A percentile compares a stretch with the other conserved stretches of the same genome.
Conservation (phyloP, 2,888 invertebrate species). For the Galerucella nymphaeae region DNA sequence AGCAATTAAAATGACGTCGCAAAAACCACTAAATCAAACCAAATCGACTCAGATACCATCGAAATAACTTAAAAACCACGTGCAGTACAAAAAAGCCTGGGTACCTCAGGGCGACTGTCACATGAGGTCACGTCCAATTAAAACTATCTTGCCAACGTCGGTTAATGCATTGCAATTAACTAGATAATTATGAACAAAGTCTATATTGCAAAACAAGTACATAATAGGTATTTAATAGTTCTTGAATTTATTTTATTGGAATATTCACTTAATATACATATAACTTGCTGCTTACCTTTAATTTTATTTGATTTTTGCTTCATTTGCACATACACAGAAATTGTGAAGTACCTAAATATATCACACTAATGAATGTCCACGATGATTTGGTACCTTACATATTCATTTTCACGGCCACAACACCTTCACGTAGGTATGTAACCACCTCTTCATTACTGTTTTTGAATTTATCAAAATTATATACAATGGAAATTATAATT, state of each 20-base stretch:
- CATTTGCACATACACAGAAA: constrained; percentile 5
- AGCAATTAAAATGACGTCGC: too few species aligned
- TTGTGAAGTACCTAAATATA: constrained; percentile 5
- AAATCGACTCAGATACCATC: too few species aligned
- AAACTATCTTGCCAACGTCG: neutral
- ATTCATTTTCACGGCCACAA: constrained; percentile 39
- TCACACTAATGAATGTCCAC: neutral
- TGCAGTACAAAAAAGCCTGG: too few species aligned
- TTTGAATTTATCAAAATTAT: constrained; percentile 19
- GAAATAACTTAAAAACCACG: too few species aligned
- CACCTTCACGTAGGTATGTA: constrained; percentile 12
- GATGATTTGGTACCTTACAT: constrained; percentile 11
- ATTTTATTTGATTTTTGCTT: constrained; percentile 24
- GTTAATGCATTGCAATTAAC: neutral
- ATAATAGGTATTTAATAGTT: neutral
- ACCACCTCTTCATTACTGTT: constrained; percentile 37
- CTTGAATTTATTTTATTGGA: too few species aligned
- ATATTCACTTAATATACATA: too few species aligned
- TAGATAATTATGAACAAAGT: neutral
- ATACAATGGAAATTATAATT: neutral
- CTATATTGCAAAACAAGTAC: neutral
- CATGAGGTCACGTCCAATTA: neutral
- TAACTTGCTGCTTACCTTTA: constrained; percentile 1
- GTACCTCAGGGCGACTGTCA: too few species aligned
- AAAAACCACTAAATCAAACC: too few species aligned